These are phyloP conservation scores for Halcyon chelicuti DNA, from an alignment of 2,797 vertebrate species.

Conservation along the genomic window DNA sequence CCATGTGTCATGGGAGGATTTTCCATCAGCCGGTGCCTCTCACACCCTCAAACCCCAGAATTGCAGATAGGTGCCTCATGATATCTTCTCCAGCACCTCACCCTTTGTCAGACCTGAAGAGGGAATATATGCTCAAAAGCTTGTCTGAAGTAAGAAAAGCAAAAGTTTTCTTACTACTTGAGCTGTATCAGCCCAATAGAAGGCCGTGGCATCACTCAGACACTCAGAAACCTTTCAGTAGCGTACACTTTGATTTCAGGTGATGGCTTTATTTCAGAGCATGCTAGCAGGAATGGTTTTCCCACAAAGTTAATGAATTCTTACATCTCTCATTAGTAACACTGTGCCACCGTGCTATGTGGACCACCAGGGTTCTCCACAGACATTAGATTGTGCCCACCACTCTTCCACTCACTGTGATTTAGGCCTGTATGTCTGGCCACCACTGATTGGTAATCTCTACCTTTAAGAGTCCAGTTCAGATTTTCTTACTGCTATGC, in stretches of 20 bases:
- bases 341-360: neutral
- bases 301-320: neutral
- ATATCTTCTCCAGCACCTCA: neutral
- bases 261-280: neutral
- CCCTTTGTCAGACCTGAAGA: neutral
- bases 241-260: neutral
- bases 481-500: neutral
- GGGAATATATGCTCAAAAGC: neutral
- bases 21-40: neutral
- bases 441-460: fast-evolving
- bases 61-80: neutral
- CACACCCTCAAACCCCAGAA: neutral
- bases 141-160: neutral
- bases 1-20: neutral
- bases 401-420: fast-evolving
- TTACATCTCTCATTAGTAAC: neutral
- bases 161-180: neutral
- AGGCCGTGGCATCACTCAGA: neutral
- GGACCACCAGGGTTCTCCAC: neutral
- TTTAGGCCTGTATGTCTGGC: neutral
- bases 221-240: neutral
- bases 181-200: neutral
- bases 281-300: neutral
- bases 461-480: neutral
- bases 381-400: neutral